Evolutionary conservation across 1,140 invertebrate species (phyloP).

Genomic region (Nasonia giraulti): DNA sequence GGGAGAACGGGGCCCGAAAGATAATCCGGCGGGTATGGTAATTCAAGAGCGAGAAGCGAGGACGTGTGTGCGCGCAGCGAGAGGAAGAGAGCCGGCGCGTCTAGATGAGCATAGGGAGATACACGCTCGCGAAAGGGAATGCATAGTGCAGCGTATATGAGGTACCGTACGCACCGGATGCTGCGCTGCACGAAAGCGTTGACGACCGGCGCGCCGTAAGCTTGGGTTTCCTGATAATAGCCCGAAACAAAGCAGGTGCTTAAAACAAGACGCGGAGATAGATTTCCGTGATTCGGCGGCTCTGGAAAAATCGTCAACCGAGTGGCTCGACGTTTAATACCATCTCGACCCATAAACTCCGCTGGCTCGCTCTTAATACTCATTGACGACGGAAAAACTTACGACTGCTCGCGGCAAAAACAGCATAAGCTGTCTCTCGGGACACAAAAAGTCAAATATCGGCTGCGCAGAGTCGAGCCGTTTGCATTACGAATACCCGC

Average conservation of each 20-base stretch:
- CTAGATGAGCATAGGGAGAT: not conserved
- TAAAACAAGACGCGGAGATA: too few species aligned
- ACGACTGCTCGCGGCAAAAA: not conserved
- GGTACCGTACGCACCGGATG: not conserved
- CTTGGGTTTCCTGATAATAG: not conserved
- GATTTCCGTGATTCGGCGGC: not conserved
- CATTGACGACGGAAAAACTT: conserved; percentile 33
- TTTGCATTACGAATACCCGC: not conserved
- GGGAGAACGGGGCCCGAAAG: conserved; percentile 46
- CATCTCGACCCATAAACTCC: not conserved
- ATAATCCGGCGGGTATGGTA: conserved; percentile 67
- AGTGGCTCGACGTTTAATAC: not conserved
- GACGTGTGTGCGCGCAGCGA: not conserved
- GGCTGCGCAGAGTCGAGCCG: not conserved
- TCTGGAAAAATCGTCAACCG: not conserved
- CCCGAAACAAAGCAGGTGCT: too few species aligned
- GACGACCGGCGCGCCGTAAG: not conserved
- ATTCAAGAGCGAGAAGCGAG: conserved; percentile 57
- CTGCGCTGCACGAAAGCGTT: not conserved
- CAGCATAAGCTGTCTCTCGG: not conserved
- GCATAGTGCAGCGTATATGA: not conserved
- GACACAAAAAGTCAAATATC: not conserved
- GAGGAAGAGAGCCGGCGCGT: not conserved
- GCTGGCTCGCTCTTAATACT: not conserved
- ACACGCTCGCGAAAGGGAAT: not conserved